These are phyloP conservation scores for Falco concolor DNA, from an alignment of 2,797 vertebrate species.

Conservation along the genomic window DNA sequence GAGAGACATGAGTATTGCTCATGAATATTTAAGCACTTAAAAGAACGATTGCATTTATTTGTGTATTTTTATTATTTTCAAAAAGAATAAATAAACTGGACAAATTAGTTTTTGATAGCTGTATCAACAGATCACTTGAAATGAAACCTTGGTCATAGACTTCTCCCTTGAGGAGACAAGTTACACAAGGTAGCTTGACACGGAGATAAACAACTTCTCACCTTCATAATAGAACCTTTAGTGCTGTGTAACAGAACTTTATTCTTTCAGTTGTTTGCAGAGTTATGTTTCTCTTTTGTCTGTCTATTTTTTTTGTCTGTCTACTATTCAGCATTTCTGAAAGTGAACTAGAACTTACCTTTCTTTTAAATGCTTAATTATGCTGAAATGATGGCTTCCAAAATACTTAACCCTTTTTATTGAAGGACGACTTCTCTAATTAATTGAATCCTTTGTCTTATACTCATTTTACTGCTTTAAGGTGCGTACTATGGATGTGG, in stretches of 20 bases:
- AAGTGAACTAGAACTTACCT: not conserved
- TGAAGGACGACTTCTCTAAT: not conserved
- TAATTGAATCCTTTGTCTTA: not conserved
- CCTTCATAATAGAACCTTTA: not conserved
- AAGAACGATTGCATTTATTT: no score
- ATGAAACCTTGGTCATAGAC: no score
- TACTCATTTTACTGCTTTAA: not conserved
- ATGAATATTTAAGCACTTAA: no score
- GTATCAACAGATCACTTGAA: no score
- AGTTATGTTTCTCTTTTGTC: not conserved
- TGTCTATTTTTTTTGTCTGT: not conserved
- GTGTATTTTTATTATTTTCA: no score
- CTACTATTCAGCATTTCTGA: not conserved
- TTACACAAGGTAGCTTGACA: no score
- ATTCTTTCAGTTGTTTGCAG: not conserved
- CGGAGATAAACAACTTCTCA: not conserved
- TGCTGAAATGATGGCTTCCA: not conserved
- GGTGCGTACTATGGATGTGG: not conserved
- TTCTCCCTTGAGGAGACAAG: no score
- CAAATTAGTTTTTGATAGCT: no score
- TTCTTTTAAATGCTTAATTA: not conserved
- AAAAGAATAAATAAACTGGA: no score
- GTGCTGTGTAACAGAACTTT: not conserved
- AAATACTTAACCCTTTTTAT: not conserved
- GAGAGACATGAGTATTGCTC: no score